These are phyloP conservation scores for Hypotaenidia philippensis DNA, from an alignment of 2,797 vertebrate species.

Conservation along the genomic window DNA sequence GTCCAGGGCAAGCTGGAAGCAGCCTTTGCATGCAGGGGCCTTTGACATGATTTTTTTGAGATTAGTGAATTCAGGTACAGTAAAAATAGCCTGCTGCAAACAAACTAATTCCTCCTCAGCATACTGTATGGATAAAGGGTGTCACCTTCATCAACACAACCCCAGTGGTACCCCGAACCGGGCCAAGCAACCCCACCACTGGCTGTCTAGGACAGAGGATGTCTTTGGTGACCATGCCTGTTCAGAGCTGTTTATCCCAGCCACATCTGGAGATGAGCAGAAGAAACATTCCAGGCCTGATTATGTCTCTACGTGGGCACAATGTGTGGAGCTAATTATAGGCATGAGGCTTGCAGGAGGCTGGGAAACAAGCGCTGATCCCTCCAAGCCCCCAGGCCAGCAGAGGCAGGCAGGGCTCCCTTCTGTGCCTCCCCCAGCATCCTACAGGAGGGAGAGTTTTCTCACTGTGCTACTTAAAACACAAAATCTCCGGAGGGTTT, in stretches of 20 bases:
- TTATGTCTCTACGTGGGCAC: background rate
- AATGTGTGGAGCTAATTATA: background rate
- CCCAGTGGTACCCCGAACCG: fast-evolving
- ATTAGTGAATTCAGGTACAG: background rate
- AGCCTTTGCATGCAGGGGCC: too few species aligned
- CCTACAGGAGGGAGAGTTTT: background rate
- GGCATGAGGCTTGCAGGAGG: background rate
- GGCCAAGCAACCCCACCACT: background rate
- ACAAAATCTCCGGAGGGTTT: background rate
- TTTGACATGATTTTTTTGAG: background rate
- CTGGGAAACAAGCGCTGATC: background rate
- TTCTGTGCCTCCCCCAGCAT: background rate
- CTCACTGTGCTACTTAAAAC: background rate
- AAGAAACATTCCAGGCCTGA: background rate
- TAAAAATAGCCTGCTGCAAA: background rate
- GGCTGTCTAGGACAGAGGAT: background rate
- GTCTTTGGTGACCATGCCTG: background rate
- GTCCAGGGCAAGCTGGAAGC: background rate
- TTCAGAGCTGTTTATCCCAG: background rate
- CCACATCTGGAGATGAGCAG: background rate
- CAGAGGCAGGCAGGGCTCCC: background rate
- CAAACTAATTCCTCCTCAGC: background rate
- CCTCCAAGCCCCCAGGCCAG: background rate
- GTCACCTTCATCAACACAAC: background rate
- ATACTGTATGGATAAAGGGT: background rate